A percentile compares a stretch with the other conserved stretches of the same genome.
These are phyloP conservation scores for Aelia acuminata DNA, from an alignment of 2,888 invertebrate species.

Conservation along the genomic window DNA sequence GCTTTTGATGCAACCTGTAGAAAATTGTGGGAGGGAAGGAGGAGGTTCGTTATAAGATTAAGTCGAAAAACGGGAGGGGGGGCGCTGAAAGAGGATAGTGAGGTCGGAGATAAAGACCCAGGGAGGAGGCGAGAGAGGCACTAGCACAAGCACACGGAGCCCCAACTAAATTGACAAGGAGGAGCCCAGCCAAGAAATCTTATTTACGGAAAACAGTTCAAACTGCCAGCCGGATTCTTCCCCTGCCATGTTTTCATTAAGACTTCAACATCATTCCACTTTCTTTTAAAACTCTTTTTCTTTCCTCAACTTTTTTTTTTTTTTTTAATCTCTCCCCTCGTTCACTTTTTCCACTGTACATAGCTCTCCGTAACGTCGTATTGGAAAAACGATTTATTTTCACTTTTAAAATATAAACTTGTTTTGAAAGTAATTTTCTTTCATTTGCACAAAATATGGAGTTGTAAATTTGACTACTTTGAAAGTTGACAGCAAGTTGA, in stretches of 20 bases:
- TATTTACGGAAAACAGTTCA: slow-evolving; percentile 49
- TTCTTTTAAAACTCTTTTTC: slow-evolving; percentile 42
- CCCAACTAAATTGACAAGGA: slow-evolving; percentile 46
- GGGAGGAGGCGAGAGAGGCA: background rate
- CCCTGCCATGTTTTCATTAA: slow-evolving; percentile 47
- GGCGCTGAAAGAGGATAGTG: background rate
- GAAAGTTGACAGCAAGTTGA: background rate
- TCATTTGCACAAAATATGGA: background rate
- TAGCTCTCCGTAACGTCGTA: slow-evolving; percentile 22
- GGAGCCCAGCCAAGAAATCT: slow-evolving; percentile 18
- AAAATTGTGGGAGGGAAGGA: background rate
- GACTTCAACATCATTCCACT: slow-evolving; percentile 42
- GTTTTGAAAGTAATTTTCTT: slow-evolving; percentile 26
- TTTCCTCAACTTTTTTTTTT: slow-evolving; percentile 18
- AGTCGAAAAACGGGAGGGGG: background rate
- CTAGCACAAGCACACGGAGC: background rate
- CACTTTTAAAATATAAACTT: slow-evolving; percentile 34
- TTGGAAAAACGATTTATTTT: slow-evolving; percentile 32
- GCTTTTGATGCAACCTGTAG: no score
- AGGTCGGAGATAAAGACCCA: background rate
- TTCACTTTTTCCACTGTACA: slow-evolving; percentile 5
- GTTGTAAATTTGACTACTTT: background rate
- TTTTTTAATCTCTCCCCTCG: slow-evolving; percentile 35
- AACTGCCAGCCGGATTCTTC: slow-evolving; percentile 47
- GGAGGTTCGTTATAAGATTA: background rate